Conservation (phyloP, 2,113 vertebrate species). For the Hydrolagus affinis region DNA sequence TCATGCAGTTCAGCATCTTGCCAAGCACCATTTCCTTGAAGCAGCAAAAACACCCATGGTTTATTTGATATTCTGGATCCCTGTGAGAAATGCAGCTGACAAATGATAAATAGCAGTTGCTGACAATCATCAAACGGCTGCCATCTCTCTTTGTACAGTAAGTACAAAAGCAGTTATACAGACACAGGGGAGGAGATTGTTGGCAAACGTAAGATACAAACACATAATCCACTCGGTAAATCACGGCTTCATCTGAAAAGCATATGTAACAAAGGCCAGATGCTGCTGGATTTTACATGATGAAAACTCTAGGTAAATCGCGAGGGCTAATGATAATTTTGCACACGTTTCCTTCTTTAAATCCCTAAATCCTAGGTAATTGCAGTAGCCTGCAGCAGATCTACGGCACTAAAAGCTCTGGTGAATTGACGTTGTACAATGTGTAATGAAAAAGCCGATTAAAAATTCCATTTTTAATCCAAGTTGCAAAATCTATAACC, state of each 20-base stretch:
- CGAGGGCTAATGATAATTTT: neutral
- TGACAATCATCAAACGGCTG: conserved; percentile 82
- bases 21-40: conserved; percentile 74
- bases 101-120: conserved; percentile 88
- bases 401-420: neutral
- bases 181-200: conserved; percentile 75
- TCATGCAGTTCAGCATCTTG: conserved; percentile 64
- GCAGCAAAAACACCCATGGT: conserved; percentile 78
- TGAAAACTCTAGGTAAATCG: conserved; percentile 27
- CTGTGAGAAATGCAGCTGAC: conserved; percentile 78
- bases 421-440: neutral
- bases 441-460: neutral
- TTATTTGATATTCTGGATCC: conserved; percentile 85
- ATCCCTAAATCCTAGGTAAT: neutral
- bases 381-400: neutral
- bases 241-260: conserved; percentile 60
- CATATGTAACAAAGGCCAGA: conserved; percentile 53
- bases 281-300: conserved; percentile 59
- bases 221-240: conserved; percentile 64
- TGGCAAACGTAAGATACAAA: conserved; percentile 70
- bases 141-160: conserved; percentile 73
- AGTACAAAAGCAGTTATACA: conserved; percentile 76
- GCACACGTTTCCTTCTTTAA: neutral
- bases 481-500: neutral
- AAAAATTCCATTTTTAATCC: neutral